Percentiles rank a stretch among this genome's conserved stretches.
phyloP scores from a whole-genome alignment of 2,797 vertebrate species.

The Agapornis canus region DNA sequence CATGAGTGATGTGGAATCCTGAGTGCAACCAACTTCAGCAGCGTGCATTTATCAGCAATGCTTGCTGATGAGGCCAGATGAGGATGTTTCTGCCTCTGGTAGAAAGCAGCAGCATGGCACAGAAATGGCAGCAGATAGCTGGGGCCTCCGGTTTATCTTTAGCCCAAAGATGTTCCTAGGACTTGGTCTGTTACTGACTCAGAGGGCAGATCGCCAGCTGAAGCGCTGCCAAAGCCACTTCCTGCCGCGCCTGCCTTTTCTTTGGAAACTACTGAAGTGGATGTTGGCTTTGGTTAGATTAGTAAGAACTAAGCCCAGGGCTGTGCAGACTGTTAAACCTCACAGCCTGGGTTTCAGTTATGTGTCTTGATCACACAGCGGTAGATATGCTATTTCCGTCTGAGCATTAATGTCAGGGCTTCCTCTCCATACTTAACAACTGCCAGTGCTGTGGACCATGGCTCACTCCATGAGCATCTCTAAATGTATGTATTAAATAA shows the following conservation, averaged over 20 bases:
- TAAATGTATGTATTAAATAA: background rate
- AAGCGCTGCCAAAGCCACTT: conserved; percentile 34
- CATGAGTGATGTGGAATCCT: background rate
- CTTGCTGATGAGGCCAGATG: background rate
- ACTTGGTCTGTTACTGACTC: background rate
- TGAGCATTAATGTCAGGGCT: rapidly evolving
- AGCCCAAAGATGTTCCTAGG: background rate
- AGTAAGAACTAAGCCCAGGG: background rate
- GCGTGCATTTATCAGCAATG: background rate
- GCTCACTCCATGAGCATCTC: background rate
- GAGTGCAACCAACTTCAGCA: background rate
- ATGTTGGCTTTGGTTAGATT: background rate
- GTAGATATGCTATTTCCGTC: background rate
- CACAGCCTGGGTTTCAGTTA: background rate
- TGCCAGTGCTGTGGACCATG: background rate
- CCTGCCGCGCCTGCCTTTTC: background rate
- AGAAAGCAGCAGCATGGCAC: background rate
- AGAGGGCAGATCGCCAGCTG: background rate
- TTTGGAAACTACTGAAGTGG: background rate
- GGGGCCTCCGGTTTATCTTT: background rate
- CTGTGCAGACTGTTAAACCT: background rate
- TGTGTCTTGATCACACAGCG: background rate
- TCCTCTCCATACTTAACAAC: background rate
- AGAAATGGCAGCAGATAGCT: background rate
- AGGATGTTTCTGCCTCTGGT: background rate